phyloP scores from a whole-genome alignment of 2,113 vertebrate species.

The Syngnathus floridae region DNA sequence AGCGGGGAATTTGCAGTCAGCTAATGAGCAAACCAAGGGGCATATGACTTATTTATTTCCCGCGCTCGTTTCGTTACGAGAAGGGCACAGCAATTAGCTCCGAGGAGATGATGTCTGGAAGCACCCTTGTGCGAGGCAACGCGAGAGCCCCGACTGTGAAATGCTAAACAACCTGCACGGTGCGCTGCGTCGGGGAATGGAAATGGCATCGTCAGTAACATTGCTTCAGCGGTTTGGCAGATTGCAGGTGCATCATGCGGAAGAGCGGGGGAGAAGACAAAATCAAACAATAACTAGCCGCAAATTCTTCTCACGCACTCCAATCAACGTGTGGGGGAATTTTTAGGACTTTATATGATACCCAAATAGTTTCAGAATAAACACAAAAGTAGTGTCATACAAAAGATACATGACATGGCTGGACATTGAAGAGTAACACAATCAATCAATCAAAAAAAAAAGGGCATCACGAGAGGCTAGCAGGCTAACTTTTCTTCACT shows the following conservation, averaged over 20 bases:
- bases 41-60: conserved; percentile 68
- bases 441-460: too few relatives aligned
- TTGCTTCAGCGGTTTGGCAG: conserved; percentile 24
- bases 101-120: conserved; percentile 61
- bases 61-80: conserved; percentile 64
- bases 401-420: too few relatives aligned
- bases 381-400: too few relatives aligned
- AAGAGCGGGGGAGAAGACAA: conserved; percentile 16
- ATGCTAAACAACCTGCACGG: conserved; percentile 58
- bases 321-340: too few relatives aligned
- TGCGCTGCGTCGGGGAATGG: neutral
- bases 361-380: too few relatives aligned
- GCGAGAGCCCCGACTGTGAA: conserved; percentile 44
- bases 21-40: conserved; percentile 66
- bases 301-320: neutral
- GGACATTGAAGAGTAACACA: too few relatives aligned
- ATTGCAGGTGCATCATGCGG: conserved; percentile 27
- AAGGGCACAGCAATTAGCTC: conserved; percentile 70
- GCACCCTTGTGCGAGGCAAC: conserved; percentile 47
- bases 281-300: neutral
- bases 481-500: too few relatives aligned
- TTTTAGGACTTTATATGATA: too few relatives aligned
- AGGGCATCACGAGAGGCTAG: too few relatives aligned
- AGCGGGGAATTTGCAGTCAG: conserved; percentile 47
- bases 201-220: conserved; percentile 17